Base-by-base conservation (phyloP, 2,797 vertebrate genomes). In the Brachyrhaphis roseni region DNA sequence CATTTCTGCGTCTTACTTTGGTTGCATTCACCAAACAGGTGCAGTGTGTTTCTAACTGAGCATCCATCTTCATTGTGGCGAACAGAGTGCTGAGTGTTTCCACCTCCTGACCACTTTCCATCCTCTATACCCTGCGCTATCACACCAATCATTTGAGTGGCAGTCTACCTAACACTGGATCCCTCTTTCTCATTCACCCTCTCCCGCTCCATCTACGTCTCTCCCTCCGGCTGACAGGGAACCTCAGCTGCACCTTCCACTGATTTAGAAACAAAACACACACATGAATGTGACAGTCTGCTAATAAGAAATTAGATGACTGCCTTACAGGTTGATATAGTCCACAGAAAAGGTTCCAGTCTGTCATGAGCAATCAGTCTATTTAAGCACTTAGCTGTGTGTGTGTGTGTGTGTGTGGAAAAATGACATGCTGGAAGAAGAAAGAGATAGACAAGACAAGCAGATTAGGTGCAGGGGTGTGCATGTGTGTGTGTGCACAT, bases 281-380 rank as follows among this genome's bases (percentile, higher is more conserved):
- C 75, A 78, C 75, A 78, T 82, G 77, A 88, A 86, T 80, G 55
- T 82, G 84, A 87, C 84, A 71, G 75, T 68, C 72, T 79, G 83
- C 82, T 86, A 84, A 45, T 82, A 41, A 76, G 77, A 91, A 91
- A 92, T 89, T 80, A 87, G 68, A 82, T 55, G 57, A 82, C 80
- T 85, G 73, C 64, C 64, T 78, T 82, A 78, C 55, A 51, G 80
- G 79, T 90, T 88, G 81, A 92, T 87, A 79, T 72, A 16, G 78
- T 71, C 72, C 79, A 77, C 76, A 70, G 68, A 89, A 90, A 87
- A 81, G 78, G 64, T 77, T 90, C 78, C 34, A 83, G 75, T 75
- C 57, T 41, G 55, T 88, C 84, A 84, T 55, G 85, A 85, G 79
- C 78, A 83, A 87, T 84, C 82, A 86, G 78, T 85, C 82, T 92